Base-by-base conservation (phyloP, 2,113 vertebrate genomes). In the Oxyura jamaicensis region DNA sequence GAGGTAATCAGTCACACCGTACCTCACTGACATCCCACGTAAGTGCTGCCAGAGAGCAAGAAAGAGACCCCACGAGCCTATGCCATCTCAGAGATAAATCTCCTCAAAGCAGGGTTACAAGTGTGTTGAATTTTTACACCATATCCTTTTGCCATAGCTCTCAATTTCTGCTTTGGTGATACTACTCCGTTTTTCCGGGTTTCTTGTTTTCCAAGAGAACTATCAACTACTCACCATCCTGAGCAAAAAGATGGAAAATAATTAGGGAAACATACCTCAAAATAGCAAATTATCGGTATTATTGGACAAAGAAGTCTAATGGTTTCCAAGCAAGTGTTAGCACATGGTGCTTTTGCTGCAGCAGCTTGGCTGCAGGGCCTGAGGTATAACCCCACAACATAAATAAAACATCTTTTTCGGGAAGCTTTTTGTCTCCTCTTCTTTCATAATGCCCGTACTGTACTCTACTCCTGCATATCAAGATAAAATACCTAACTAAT, bases 391-490 rank as follows among this genome's bases (percentile, higher is more conserved):
- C 48, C 92, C 48, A 48, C 65, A 50, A 95, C 13, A 69, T 63
- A 95, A 93, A 96, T 18, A 91, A 91, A 91, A 69, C 84, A 79
- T 67, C 29, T 59, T 72, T 41, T 13, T 85, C 76, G 60, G 60
- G 92, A 96, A 91, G 65, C n/a, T 77, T 82, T 91, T 78, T 44
- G 53, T 81, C 92, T 96, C 52, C 67, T 89, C 56, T 91, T 26
- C 55, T 68, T 87, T 65, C 36, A 36, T 19, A 88, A n/a, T 42
- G 35, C 73, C 55, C 85, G n/a, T 28, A 48, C 33, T n/a, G 10
- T 26, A 33, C 42, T 48, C 22, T 4, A 78, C 36, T 88, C 56
- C 28, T 83, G 36, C 56, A 59, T 55, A 82, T 53, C 41, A 62
- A 72, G 44, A 80, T 11, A 65, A 90, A 93, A 86, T 20, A 55